Evolutionary conservation across 2,797 vertebrate genomes (phyloP), one percentile per base, ranked within the genome.

Genomic region (Hippocampus kuda): DNA sequence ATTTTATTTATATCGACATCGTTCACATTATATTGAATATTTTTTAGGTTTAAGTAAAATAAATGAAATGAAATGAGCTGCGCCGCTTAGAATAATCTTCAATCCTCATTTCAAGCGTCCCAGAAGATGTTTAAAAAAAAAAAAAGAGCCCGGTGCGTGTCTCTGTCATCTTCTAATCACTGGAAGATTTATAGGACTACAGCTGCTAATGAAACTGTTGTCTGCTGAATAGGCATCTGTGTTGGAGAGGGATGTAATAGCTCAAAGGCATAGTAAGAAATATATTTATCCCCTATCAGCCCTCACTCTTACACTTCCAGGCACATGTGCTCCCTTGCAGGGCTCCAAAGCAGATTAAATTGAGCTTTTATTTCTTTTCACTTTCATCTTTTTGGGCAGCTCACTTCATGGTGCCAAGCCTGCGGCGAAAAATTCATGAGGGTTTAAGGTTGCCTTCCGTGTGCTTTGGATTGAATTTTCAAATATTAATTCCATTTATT

Each of bases 261-360:
- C 94, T 93, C 75, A 75, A 79, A 91, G 93, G 92, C 92, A 91
- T 90, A 89, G 89, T 93, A 91, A 92, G 88, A 93, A 93, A 92
- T 92, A 91, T 91, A 93, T 94, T 96, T 94, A 94, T 94, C 92
- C 94, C 90, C 93, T 92, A 93, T 94, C 94, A 94, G 88, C 88
- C 87, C 93, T 93, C 92, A 91, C 92, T 95, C 92, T 92, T 89
- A 81, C 91, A 91, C 90, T 92, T 91, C 86, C 89, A 86, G 91
- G 91, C 92, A 91, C 92, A 92, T 90, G 92, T 92, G 86, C 88
- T 88, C 90, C 93, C 92, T 94, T 93, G 92, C 94, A 92, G 92
- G 93, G 92, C 90, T 93, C 95, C 94, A 94, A 94, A 91, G 91
- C 94, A 94, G 95, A 97, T 97, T 98, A 97, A 96, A 95, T 92